A percentile compares a stretch with the other conserved stretches of the same genome.
These are phyloP conservation scores for Microctenopoma stevenorrisi DNA, from an alignment of 2,797 vertebrate genomes.

Conservation along the genomic window DNA sequence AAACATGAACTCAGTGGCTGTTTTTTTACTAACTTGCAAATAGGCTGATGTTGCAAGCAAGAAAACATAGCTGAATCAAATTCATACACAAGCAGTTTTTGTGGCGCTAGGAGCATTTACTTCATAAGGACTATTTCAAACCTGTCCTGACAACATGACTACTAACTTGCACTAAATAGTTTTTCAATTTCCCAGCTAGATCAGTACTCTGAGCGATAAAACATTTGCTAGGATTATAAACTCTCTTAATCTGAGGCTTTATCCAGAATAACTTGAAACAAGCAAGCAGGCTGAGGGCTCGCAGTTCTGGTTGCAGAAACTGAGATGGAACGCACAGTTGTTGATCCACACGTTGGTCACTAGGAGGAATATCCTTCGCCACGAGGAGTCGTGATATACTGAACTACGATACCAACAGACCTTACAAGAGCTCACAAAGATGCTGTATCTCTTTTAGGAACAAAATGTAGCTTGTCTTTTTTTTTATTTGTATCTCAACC, in stretches of 20 bases:
- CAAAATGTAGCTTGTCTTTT: constrained; percentile 19
- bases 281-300: constrained; percentile 3
- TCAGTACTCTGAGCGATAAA: constrained; percentile 8
- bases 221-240: constrained; percentile 25
- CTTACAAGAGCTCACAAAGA: constrained; percentile 41
- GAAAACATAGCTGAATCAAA: constrained; percentile 9
- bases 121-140: constrained; percentile 12
- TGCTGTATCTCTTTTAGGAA: constrained; percentile 30
- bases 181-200: constrained; percentile 11
- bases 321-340: constrained; percentile 4
- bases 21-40: constrained; percentile 16
- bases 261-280: constrained; percentile 46
- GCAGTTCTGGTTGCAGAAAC: constrained; percentile 21
- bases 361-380: constrained; percentile 20
- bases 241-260: constrained; percentile 31
- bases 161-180: constrained; percentile 39
- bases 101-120: constrained; percentile 4
- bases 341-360: background rate
- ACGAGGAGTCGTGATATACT: constrained; percentile 3
- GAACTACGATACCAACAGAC: constrained; percentile 22
- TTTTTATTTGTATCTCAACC: constrained; percentile 37
- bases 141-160: constrained; percentile 21
- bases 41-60: constrained; percentile 2
- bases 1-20: constrained; percentile 16
- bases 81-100: constrained; percentile 6